Conservation (phyloP, 2,888 invertebrate genomes). For the Miltochrista miniata region DNA sequence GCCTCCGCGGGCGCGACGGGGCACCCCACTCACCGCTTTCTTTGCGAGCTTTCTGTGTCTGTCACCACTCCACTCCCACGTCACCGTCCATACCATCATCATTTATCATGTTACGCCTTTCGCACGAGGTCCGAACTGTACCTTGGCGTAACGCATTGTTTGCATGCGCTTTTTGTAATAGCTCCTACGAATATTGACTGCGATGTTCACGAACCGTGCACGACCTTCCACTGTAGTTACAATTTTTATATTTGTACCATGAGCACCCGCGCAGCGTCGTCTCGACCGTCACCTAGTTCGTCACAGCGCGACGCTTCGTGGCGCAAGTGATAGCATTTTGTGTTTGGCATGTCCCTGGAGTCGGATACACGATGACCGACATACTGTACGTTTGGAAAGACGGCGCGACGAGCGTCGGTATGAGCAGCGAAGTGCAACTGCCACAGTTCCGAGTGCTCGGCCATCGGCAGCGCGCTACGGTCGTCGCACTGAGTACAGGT, state of each 20-base stretch:
- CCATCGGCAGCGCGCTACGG: slow-evolving; percentile 95
- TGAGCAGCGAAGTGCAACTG: slow-evolving; percentile 95
- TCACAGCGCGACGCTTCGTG: slow-evolving; percentile 41
- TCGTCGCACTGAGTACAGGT: slow-evolving; percentile 96
- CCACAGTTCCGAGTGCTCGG: slow-evolving; percentile 97
- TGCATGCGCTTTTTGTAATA: slow-evolving; percentile 26
- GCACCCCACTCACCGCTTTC: slow-evolving; percentile 16
- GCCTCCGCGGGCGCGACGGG: slow-evolving; percentile 30
- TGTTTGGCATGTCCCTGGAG: slow-evolving; percentile 83
- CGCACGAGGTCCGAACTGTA: too few relatives aligned
- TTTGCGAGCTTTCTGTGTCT: too few relatives aligned
- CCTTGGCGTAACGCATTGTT: too few relatives aligned
- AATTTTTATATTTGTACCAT: slow-evolving; percentile 48
- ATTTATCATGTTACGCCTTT: too few relatives aligned
- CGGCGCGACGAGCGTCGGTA: slow-evolving; percentile 94
- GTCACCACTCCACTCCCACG: slow-evolving; percentile 1
- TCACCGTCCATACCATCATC: neutral
- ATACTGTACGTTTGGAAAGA: slow-evolving; percentile 96
- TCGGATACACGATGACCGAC: slow-evolving; percentile 96
- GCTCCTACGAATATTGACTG: neutral
- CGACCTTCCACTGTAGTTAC: slow-evolving; percentile 31
- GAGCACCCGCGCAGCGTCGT: slow-evolving; percentile 24
- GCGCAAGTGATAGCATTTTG: slow-evolving; percentile 68
- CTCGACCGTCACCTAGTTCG: slow-evolving; percentile 26
- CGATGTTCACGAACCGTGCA: slow-evolving; percentile 8